Conservation (phyloP, 2,888 invertebrate genomes). For the Calephelis perditalis region DNA sequence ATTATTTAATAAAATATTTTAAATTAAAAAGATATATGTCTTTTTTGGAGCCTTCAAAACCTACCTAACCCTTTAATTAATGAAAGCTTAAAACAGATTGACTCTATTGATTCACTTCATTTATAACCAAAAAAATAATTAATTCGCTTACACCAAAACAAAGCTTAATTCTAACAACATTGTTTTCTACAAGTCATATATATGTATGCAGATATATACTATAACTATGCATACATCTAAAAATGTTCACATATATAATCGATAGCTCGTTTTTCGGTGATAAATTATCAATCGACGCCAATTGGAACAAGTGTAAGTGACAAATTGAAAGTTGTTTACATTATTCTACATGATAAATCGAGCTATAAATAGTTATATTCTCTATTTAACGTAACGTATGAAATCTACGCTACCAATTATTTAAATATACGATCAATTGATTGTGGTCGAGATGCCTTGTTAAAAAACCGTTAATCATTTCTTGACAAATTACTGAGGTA, state of each 20-base stretch:
- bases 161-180: slow-evolving; percentile 9
- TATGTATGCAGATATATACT: background rate
- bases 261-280: slow-evolving; percentile 6
- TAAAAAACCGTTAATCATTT: slow-evolving; percentile 4
- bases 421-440: background rate
- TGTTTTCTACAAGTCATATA: background rate
- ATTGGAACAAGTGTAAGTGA: slow-evolving; percentile 3
- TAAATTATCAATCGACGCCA: slow-evolving; percentile 7
- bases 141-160: background rate
- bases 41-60: slow-evolving; percentile 5
- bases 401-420: background rate
- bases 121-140: background rate
- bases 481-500: slow-evolving; percentile 3
- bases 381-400: slow-evolving; percentile 1
- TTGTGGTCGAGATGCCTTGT: background rate
- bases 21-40: background rate
- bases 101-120: slow-evolving; percentile 3
- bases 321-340: background rate
- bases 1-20: slow-evolving; percentile 8
- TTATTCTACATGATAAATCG: background rate
- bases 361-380: background rate
- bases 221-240: slow-evolving; percentile 4
- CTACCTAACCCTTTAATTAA: slow-evolving; percentile 5
- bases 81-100: background rate
- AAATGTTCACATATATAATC: background rate